phyloP scores from a whole-genome alignment of 1,140 invertebrate genomes.

The Coptotermes formosanus region DNA sequence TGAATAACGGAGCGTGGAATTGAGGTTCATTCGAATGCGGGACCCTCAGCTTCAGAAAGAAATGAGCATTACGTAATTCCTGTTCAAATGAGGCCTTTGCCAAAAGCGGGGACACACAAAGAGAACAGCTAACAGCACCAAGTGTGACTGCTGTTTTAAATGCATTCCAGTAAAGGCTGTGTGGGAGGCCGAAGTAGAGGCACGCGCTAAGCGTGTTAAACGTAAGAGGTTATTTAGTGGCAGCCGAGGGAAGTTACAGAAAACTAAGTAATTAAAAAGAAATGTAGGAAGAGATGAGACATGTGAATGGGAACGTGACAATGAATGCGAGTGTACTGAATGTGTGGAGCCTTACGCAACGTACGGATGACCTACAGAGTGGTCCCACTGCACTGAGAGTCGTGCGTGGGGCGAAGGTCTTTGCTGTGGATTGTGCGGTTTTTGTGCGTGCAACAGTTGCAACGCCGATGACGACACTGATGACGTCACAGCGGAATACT shows the following conservation, averaged over 20 bases:
- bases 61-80: no score
- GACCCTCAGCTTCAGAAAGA: no score
- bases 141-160: no score
- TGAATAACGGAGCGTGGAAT: no score
- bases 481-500: no score
- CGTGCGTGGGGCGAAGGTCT: neutral
- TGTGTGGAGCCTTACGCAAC: neutral
- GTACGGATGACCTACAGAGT: neutral
- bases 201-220: neutral
- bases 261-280: no score
- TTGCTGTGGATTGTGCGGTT: neutral
- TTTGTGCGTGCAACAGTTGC: neutral
- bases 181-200: neutral
- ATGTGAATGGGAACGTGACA: neutral
- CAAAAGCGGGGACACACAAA: no score
- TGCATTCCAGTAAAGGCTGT: no score
- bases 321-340: neutral
- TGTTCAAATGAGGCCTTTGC: no score
- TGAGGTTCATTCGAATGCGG: no score
- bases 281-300: neutral
- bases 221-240: neutral
- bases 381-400: neutral
- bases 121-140: no score
- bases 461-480: neutral
- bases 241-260: no score